A percentile compares a stretch with the other conserved stretches of the same genome.
Conservation (phyloP, 2,113 vertebrate genomes). For the Varanus komodoensis region DNA sequence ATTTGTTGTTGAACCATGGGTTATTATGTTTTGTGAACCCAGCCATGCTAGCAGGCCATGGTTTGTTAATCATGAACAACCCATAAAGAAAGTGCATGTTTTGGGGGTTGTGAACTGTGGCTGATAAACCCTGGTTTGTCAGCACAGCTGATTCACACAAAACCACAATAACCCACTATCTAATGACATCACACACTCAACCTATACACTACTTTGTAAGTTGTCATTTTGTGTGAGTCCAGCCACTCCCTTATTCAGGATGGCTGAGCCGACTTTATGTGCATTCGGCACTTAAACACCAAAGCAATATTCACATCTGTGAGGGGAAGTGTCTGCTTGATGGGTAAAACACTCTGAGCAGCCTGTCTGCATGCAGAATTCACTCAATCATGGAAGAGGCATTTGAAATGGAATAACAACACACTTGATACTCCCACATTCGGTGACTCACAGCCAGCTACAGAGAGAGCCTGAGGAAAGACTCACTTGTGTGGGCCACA, state of each 20-base stretch:
- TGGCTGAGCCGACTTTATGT: neutral
- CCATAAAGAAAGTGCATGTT: too few relatives aligned
- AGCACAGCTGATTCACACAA: too few relatives aligned
- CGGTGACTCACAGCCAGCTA: constrained; percentile 18
- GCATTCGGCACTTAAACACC: neutral
- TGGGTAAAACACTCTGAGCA: neutral
- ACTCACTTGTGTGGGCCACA: constrained; percentile 31
- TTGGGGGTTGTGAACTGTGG: too few relatives aligned
- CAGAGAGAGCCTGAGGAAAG: constrained; percentile 15
- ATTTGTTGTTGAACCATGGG: too few relatives aligned
- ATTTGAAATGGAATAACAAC: constrained; percentile 38
- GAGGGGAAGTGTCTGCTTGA: neutral
- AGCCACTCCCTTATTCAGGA: neutral
- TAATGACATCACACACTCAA: neutral
- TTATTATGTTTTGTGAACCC: too few relatives aligned
- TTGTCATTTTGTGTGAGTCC: too few relatives aligned
- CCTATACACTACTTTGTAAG: neutral
- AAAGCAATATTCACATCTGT: neutral
- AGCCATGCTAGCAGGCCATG: too few relatives aligned
- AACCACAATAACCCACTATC: too few relatives aligned
- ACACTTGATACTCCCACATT: constrained; percentile 32
- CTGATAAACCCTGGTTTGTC: too few relatives aligned
- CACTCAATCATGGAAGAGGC: constrained; percentile 9
- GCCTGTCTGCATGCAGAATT: constrained; percentile 4
- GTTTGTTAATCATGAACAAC: too few relatives aligned